Conservation (phyloP, 2,797 vertebrate genomes). For the Arremon aurantiirostris region DNA sequence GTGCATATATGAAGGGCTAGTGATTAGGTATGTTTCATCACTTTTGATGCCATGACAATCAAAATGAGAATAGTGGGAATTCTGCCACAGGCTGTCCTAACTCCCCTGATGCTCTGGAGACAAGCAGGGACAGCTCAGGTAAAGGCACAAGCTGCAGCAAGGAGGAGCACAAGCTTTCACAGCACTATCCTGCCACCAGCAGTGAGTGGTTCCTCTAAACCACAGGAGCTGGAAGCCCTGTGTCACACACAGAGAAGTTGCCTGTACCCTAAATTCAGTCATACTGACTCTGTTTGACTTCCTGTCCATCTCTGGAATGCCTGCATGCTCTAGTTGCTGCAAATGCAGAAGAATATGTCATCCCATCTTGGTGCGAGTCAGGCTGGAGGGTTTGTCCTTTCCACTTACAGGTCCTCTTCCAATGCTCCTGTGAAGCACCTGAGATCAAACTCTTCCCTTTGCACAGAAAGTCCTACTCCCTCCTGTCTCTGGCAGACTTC, state of each 20-base stretch:
- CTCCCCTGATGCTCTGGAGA: neutral
- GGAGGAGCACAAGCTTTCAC: neutral
- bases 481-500: neutral
- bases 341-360: neutral
- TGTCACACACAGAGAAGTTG: neutral
- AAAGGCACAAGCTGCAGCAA: neutral
- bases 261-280: neutral
- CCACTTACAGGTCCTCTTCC: neutral
- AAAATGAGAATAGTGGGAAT: neutral
- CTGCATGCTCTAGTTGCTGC: neutral
- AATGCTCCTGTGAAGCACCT: neutral
- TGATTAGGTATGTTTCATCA: neutral
- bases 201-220: neutral
- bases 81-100: neutral
- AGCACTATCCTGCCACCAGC: neutral
- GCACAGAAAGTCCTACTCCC: neutral
- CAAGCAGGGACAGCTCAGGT: neutral
- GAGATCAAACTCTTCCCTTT: neutral
- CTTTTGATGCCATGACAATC: neutral
- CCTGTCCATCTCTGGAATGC: neutral
- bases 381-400: neutral
- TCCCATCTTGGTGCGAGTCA: neutral
- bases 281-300: neutral
- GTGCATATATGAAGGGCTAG: neutral
- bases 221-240: fast-evolving